Base-by-base conservation (phyloP, 1,140 invertebrate species). In the Daktulosphaira vitifoliae region DNA sequence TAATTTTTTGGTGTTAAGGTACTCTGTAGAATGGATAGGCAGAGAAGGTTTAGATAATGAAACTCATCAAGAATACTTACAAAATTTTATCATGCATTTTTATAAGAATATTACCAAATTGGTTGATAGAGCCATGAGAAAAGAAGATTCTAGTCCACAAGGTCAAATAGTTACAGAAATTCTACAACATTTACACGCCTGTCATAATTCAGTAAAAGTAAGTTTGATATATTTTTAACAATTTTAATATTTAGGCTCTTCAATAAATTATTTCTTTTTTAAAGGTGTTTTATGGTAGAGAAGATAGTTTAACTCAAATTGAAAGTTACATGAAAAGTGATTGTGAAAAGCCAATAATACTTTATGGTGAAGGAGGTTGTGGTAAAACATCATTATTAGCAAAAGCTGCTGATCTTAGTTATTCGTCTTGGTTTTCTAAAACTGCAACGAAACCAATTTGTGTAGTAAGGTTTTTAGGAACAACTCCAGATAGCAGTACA, bases 321-420 rank as follows among this genome's bases (percentile, higher is more conserved):
- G 81, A 88, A 71, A 76, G 84, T 18, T 94, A 98, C 75, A 92
- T 98, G 82, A 77, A 86, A 64, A 89, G 86, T n/a, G 77, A 82
- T 65, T 86, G 83, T 26, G 86, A 91, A 71, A 89, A 92, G 74
- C 92, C 93, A 13, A 78, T 98, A 62, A 88, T 97, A n/a, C 78
- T 98, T 65, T 92, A 92, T 74, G 96, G 96, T 2, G 91, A 92
- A 77, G 91, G 92, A 71, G 96, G 96, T 26, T 98, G 94, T 73
- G 96, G 96, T 1, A 99, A 99, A 78, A 98, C 95, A 3, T 97
- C 95, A 3, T 78, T 98, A 1, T 76, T 98, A 56, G 90, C 96
- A 3, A 96, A 96, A 79, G 88, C 88, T 66, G 91, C 93, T 3
- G 88, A 89, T 53, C 81, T 90, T 75, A 82, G 85, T 11, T 76